phyloP scores from a whole-genome alignment of 2,797 vertebrate species.

The Danio jaintianensis region DNA sequence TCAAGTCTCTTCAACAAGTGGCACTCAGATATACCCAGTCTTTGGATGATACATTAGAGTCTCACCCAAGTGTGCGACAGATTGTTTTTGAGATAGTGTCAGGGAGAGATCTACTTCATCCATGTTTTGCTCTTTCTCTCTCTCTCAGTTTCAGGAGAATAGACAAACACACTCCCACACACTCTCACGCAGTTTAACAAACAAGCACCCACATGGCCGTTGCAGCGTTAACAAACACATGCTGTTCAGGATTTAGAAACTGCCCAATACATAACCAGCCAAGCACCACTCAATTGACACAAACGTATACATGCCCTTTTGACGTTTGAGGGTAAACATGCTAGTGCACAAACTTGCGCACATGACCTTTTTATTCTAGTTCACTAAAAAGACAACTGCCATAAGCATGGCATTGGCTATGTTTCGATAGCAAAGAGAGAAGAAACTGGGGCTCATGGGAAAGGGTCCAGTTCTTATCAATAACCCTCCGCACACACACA shows the following conservation, averaged over 20 bases:
- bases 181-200: constrained; percentile 84
- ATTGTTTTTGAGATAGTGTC: constrained; percentile 78
- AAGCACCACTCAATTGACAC: constrained; percentile 69
- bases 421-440: constrained; percentile 27
- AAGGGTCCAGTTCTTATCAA: constrained; percentile 74
- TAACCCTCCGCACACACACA: constrained; percentile 63
- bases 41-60: constrained; percentile 24
- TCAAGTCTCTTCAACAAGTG: constrained; percentile 33
- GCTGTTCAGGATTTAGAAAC: constrained; percentile 69
- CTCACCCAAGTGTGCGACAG: constrained; percentile 56
- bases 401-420: constrained; percentile 16
- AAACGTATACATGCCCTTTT: constrained; percentile 72
- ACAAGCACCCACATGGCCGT: constrained; percentile 81
- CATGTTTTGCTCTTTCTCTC: constrained; percentile 56
- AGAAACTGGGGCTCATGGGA: constrained; percentile 67
- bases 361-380: constrained; percentile 53
- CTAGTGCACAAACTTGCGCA: constrained; percentile 57
- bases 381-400: constrained; percentile 5
- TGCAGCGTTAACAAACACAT: constrained; percentile 76
- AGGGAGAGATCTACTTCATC: constrained; percentile 71
- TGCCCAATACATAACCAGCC: constrained; percentile 70
- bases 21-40: constrained; percentile 47
- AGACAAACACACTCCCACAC: constrained; percentile 83
- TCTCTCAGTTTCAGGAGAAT: constrained; percentile 69
- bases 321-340: constrained; percentile 46